Percentiles rank a stretch among this genome's conserved stretches.
phyloP scores from a whole-genome alignment of 2,888 invertebrate genomes.

The Amphipoea lucens region DNA sequence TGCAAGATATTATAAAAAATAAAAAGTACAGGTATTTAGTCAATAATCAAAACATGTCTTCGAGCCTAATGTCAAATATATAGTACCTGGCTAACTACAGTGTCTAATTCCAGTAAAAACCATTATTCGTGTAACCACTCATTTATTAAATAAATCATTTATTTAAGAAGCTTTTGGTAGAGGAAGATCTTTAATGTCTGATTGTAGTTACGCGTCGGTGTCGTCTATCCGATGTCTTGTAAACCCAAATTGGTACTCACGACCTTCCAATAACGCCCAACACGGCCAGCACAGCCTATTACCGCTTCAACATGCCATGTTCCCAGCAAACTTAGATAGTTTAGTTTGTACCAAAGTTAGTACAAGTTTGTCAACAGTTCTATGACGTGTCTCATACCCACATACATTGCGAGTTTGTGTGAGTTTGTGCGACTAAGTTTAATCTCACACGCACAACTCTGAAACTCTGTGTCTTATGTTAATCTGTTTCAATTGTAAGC shows the following conservation, averaged over 20 bases:
- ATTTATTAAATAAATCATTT: no score
- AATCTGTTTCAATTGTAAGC: conserved; percentile 15
- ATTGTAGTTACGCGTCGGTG: no score
- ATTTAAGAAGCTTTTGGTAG: no score
- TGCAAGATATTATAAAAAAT: no score
- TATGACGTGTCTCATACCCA: conserved; percentile 22
- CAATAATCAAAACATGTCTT: no score
- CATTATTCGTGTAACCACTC: no score
- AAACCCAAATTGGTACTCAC: background rate
- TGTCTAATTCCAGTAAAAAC: no score
- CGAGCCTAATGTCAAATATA: no score
- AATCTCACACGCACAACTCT: conserved; percentile 26
- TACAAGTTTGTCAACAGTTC: conserved; percentile 38
- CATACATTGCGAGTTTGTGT: conserved; percentile 9
- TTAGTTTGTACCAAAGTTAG: conserved; percentile 23
- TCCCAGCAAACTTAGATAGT: conserved; percentile 30
- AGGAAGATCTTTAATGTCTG: no score
- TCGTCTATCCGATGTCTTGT: background rate
- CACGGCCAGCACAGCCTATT: conserved; percentile 6
- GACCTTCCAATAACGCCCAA: conserved; percentile 1
- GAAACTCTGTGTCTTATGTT: background rate
- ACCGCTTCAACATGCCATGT: conserved; percentile 11
- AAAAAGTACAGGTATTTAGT: no score
- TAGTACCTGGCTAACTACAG: no score
- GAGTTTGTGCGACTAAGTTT: conserved; percentile 20